phyloP scores from a whole-genome alignment of 1,140 invertebrate species.

The Trichomalopsis sarcophagae region DNA sequence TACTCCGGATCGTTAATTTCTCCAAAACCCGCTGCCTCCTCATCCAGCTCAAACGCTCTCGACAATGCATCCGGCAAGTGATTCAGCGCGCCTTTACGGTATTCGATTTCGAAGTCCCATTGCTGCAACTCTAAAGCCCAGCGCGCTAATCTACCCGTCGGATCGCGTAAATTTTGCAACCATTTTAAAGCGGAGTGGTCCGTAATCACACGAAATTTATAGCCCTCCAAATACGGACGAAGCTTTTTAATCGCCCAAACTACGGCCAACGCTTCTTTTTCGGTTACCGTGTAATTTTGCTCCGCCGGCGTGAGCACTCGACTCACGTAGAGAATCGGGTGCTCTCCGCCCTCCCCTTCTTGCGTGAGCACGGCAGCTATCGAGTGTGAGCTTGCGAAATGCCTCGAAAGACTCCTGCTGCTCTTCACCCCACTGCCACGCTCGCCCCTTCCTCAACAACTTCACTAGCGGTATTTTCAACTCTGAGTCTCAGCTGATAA shows the following conservation, averaged over 20 bases:
- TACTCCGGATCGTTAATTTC: too few relatives aligned
- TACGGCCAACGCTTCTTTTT: constrained; percentile 74
- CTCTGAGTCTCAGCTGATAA: neutral
- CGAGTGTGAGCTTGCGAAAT: too few relatives aligned
- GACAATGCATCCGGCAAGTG: too few relatives aligned
- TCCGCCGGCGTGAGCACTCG: neutral
- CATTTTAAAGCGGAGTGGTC: constrained; percentile 75
- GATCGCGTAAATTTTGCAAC: constrained; percentile 70
- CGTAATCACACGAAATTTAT: constrained; percentile 64
- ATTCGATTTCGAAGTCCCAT: constrained; percentile 65
- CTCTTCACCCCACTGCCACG: too few relatives aligned
- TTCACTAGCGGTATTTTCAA: constrained; percentile 46
- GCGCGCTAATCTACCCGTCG: constrained; percentile 66
- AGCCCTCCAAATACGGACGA: constrained; percentile 65
- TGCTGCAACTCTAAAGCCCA: constrained; percentile 70
- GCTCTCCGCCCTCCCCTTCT: too few relatives aligned
- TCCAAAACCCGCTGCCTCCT: too few relatives aligned
- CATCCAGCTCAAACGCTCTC: too few relatives aligned
- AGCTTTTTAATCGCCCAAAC: constrained; percentile 37
- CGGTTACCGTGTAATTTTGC: constrained; percentile 59
- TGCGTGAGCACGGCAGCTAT: too few relatives aligned
- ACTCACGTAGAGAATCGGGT: too few relatives aligned
- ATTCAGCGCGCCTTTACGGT: constrained; percentile 51
- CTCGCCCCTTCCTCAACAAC: too few relatives aligned
- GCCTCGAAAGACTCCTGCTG: too few relatives aligned